Base-by-base conservation (phyloP, 2,113 vertebrate genomes). In the Mesitornis unicolor region DNA sequence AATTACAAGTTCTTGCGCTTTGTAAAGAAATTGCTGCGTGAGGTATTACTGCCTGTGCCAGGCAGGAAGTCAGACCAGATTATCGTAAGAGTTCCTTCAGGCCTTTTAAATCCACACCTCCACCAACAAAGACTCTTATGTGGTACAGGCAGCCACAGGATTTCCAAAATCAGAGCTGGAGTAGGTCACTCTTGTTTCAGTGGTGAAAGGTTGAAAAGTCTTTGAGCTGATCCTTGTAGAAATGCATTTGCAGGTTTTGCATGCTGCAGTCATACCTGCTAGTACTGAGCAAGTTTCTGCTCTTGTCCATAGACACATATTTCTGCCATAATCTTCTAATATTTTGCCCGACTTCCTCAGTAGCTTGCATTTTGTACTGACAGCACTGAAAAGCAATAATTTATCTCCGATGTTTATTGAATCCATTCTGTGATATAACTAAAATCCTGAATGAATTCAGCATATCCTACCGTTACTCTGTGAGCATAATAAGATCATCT, bases 1-100 rank as follows among this genome's bases (percentile, higher is more conserved):
- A 96, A 56, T 47, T 96, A 94, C 92, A 90, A 96, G 93, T 96
- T 97, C 87, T 95, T 77, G 79, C 69, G 91, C 93, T 96, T 94
- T 90, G 70, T 88, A 88, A 67, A 96, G 87, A 92, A 96, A 93
- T 78, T 81, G 68, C 82, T 95, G 90, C 11, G 15, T 96, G 79
- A 94, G 82, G 90, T 92, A 87, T 92, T 89, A 51, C 1, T 3
- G 70, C 83, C 79, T 84, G 82, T 94, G 93, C 95, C 92, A 94
- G 82, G 92, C 92, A 90, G 95, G 96, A 96, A 96, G 96, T 94
- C 95, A 92, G 85, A 87, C 50, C 86, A 94, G 92, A 96, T 95
- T 90, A 95, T 57, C 60, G 1, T 82, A 94, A 90, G 78, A 92
- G 81, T 89, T 95, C 94, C 96, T 95, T 60, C 80, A 53, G 96